These are phyloP conservation scores for Catagonus wagneri DNA, from an alignment of 2,113 vertebrate genomes.

Conservation along the genomic window DNA sequence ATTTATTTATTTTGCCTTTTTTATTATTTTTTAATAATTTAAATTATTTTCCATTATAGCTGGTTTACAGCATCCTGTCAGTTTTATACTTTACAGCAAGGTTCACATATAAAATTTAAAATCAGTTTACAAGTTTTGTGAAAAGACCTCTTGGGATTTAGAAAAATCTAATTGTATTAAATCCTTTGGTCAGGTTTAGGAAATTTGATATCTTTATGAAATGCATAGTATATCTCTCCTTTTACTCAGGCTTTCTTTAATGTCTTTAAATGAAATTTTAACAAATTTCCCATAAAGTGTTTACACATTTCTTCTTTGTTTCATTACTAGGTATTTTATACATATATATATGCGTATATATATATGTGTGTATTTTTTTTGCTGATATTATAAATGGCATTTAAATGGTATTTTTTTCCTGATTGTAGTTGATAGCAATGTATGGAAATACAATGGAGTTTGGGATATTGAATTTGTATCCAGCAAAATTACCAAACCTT, in stretches of 20 bases:
- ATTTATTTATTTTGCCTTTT: no score
- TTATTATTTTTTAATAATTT: no score
- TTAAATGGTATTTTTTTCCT: neutral
- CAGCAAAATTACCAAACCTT: neutral
- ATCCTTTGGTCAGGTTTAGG: neutral
- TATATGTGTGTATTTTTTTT: no score
- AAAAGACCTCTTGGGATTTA: neutral
- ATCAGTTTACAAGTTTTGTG: neutral
- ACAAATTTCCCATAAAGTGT: neutral
- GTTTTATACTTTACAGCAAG: no score
- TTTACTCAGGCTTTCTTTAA: neutral
- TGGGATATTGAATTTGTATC: neutral
- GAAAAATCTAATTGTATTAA: neutral
- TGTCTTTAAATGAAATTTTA: neutral
- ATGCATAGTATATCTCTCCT: fast-evolving
- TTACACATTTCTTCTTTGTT: neutral
- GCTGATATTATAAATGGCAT: neutral
- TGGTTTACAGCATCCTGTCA: no score
- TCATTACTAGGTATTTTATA: neutral
- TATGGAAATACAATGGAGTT: neutral
- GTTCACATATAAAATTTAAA: neutral
- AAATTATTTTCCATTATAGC: no score
- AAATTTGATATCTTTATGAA: neutral
- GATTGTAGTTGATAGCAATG: neutral
- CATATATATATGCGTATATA: no score